Percentiles rank a stretch among this genome's conserved stretches.
Evolutionary conservation across 2,797 vertebrate genomes (phyloP).

Genomic region (Hozukius guyotensis): DNA sequence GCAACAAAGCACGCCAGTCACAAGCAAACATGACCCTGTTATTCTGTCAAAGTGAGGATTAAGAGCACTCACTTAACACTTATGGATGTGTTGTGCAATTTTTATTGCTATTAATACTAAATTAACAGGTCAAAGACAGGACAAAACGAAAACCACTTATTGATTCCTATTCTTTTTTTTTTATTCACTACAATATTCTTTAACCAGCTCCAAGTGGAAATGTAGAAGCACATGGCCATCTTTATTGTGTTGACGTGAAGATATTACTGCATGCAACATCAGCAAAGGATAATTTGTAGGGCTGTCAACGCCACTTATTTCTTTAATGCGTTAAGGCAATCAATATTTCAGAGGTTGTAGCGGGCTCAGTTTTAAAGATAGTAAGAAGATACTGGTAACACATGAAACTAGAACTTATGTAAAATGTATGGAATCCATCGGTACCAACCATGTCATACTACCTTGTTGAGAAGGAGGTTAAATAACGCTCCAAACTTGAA

Average conservation of each 20-base stretch:
- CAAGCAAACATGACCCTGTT: slow-evolving; percentile 1
- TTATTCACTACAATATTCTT: neutral
- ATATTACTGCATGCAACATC: neutral
- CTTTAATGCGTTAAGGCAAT: neutral
- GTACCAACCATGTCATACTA: neutral
- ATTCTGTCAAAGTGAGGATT: neutral
- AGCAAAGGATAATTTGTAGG: neutral
- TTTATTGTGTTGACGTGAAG: neutral
- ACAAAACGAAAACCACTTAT: neutral
- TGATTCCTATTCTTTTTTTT: neutral
- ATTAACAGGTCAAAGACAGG: neutral
- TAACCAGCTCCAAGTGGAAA: neutral
- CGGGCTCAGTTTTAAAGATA: neutral
- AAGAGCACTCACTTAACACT: neutral
- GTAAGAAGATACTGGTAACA: neutral
- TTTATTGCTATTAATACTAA: neutral
- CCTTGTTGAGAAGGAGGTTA: neutral
- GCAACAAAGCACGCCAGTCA: slow-evolving; percentile 13
- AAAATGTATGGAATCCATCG: neutral
- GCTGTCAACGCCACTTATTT: neutral
- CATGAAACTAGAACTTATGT: neutral
- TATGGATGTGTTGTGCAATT: neutral
- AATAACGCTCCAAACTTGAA: neutral
- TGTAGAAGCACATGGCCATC: neutral
- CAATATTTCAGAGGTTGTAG: neutral